Base-by-base conservation (phyloP, 2,888 invertebrate genomes). In the Synanthedon myopaeformis region DNA sequence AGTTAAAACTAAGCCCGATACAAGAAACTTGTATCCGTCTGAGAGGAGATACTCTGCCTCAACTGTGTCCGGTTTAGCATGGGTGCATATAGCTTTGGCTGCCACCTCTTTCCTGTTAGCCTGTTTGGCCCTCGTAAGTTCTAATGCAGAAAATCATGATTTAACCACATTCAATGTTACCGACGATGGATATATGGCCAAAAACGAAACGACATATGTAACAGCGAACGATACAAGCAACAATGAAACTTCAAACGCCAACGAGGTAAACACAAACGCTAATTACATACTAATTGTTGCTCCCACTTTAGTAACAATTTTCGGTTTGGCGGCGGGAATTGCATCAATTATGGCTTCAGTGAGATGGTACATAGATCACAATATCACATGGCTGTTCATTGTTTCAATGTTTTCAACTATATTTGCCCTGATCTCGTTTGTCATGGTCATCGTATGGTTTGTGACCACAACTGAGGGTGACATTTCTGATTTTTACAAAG, bases 1-100 rank as follows among this genome's bases (percentile, higher is more conserved):
- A 82, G 90, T 91, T 66, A 90, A 90, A 70, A 89, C 90, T 8
- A 89, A 90, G 69, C 90, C 90, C 2, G 89, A 90, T 61, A 87
- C 90, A 1, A 80, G 89, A 56, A 85, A 84, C 58, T 66, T 90
- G 42, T 91, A 91, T 61, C 92, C 92, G 1, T 92, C 92, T 0
- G 92, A 92, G 68, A 75, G 92, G 59, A 79, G 91, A 54, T 92
- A 92, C 65, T 92, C 92, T 0, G 91, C 92, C 0, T 91, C 91
- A 0, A 91, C 91, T 0, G 91, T 92, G 1, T 88, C 91, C 3
- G 92, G 92, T 0, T 67, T 92, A 42, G 90, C 90, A 2, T 89
- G 91, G 73, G 89, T 92, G 0, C 91, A 91, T 61, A 77, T 91
- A 8, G 89, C 89, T 0, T 78, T 92, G n/a, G 90, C 90, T 0